Evolutionary conservation across 2,113 vertebrate genomes (phyloP).

Genomic region (Myiagra hebetior): DNA sequence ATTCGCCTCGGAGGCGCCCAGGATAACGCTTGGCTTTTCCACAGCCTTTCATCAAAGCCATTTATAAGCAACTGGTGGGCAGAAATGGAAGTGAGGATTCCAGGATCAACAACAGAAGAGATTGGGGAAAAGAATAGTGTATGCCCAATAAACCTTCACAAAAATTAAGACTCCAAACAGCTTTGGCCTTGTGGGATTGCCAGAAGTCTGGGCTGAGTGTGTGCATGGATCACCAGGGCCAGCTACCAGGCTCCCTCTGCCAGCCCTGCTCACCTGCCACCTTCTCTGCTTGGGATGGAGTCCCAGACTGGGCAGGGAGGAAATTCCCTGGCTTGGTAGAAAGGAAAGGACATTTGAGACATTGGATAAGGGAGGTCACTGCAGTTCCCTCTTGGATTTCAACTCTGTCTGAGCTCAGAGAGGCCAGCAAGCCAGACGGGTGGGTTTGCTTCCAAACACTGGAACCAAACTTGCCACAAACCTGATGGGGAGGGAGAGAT

Average conservation of each 20-base stretch:
- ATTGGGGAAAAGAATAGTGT: fast-evolving
- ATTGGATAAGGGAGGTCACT: not conserved
- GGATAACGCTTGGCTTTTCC: not conserved
- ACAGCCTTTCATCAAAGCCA: not conserved
- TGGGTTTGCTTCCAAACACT: not conserved
- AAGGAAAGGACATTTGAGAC: not conserved
- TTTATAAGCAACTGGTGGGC: not conserved
- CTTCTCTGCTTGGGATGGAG: not conserved
- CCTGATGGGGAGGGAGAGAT: not conserved
- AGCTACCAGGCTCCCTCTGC: not conserved
- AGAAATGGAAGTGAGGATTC: not conserved
- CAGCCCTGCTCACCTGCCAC: not conserved
- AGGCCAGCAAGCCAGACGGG: not conserved
- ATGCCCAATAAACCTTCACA: not conserved
- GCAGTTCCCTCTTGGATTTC: not conserved
- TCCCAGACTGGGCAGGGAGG: not conserved
- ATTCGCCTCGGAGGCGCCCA: not conserved
- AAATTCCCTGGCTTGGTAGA: not conserved
- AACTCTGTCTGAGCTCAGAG: not conserved
- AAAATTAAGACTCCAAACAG: not conserved
- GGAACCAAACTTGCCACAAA: not conserved
- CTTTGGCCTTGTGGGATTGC: not conserved
- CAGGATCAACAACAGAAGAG: not conserved
- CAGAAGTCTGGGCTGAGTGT: not conserved
- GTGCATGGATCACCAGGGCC: not conserved